phyloP scores from a whole-genome alignment of 2,113 vertebrate genomes.

The Tyto alba region DNA sequence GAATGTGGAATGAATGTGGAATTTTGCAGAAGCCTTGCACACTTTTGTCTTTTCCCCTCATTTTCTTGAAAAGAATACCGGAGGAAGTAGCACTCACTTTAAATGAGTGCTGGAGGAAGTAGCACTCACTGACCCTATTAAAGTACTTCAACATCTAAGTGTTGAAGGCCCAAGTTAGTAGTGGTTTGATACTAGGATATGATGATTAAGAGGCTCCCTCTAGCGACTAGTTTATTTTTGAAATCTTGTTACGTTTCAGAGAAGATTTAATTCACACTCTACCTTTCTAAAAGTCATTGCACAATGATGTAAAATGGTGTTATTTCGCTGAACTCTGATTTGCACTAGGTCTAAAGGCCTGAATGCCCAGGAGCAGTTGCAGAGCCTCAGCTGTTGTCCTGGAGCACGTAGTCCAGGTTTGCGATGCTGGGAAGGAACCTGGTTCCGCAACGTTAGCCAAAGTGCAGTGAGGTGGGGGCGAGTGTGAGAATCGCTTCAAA shows the following conservation, averaged over 20 bases:
- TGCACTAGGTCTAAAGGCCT: background rate
- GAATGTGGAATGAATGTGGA: background rate
- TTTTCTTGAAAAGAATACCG: background rate
- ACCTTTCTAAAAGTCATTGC: background rate
- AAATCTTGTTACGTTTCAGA: background rate
- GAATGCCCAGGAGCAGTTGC: background rate
- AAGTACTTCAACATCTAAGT: background rate
- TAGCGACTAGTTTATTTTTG: background rate
- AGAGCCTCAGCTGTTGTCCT: background rate
- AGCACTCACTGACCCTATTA: accelerated
- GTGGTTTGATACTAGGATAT: background rate
- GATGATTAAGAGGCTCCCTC: slow-evolving; percentile 6
- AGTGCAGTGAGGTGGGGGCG: accelerated
- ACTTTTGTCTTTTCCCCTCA: background rate
- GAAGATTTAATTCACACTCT: background rate
- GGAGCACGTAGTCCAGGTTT: background rate
- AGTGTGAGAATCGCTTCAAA: background rate
- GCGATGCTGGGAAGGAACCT: accelerated
- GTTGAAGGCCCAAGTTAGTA: background rate
- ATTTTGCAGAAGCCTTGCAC: background rate
- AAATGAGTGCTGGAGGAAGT: background rate
- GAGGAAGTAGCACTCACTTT: background rate
- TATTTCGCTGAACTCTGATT: background rate
- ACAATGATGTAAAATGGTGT: background rate
- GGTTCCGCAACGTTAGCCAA: accelerated